Conservation (phyloP, 2,888 invertebrate genomes). For the Hirtodrosophila duncani region DNA sequence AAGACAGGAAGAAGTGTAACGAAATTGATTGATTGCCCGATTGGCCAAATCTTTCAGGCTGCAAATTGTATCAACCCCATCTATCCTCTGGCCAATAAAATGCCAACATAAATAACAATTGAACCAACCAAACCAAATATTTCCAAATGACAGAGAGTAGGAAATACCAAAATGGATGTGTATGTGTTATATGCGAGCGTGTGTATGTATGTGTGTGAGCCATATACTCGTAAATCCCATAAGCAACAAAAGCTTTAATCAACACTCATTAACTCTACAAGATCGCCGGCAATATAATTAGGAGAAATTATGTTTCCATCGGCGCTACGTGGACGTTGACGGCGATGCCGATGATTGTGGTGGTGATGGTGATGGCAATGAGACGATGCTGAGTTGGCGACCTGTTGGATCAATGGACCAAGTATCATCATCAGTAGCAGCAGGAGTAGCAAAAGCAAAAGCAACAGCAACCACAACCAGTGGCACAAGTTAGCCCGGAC, state of each 20-base stretch:
- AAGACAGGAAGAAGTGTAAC: conserved; percentile 22
- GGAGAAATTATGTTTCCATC: conserved; percentile 74
- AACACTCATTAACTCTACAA: conserved; percentile 70
- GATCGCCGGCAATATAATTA: conserved; percentile 71
- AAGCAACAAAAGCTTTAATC: conserved; percentile 57
- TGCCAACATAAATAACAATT: conserved; percentile 26
- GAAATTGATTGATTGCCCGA: conserved; percentile 50
- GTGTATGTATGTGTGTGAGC: conserved; percentile 7
- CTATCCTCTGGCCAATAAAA: conserved; percentile 24
- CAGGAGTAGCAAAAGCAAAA: conserved; percentile 1
- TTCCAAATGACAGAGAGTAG: conserved; percentile 48
- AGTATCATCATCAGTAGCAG: conserved; percentile 10
- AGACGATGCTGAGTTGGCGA: conserved; percentile 32
- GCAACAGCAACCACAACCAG: conserved; percentile 11
- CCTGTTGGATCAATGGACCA: conserved; percentile 69
- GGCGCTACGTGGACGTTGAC: conserved; percentile 50
- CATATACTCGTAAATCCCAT: conserved; percentile 49
- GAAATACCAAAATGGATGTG: conserved; percentile 40
- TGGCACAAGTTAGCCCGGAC: conserved; percentile 18
- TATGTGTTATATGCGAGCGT: conserved; percentile 11
- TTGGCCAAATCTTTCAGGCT: conserved; percentile 43
- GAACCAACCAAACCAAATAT: neutral
- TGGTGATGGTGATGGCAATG: conserved; percentile 4
- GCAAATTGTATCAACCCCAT: conserved; percentile 33
- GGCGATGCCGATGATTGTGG: conserved; percentile 14